Evolutionary conservation across 53 echinoderm and acorn worm species (phyloP), one percentile per base, ranked within the genome.

Genomic region (Patiria pectinifera): DNA sequence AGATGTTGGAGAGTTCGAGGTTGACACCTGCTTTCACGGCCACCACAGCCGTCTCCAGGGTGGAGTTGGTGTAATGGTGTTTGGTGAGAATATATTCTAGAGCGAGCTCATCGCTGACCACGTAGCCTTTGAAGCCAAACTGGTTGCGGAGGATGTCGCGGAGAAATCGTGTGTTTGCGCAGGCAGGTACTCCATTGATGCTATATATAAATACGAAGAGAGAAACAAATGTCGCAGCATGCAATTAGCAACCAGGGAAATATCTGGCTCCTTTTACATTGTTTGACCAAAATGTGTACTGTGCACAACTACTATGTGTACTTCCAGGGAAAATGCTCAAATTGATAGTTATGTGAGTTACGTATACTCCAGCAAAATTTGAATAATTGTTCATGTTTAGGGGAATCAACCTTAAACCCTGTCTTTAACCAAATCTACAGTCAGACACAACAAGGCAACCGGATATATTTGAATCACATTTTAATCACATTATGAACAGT

Each of bases 101-200:
- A 2, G 95, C 95, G 2, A 45, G 58, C 45, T 91, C 77, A 69
- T 95, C 95, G 72, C 93, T 95, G 66, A 93, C 74, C 23, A 95
- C 95, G 77, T 91, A 95, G 14, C 95, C 95, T 46, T 66, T 91
- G 89, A 95, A 95, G 16, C 93, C 93, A 89, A 93, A 95, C 62
- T 91, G 81, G 49, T 82, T 69, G 15, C 95, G 91, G 14, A 95
- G 78, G 77, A 93, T 95, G 84, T 84, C 92, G 46, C 81, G 91
- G 15, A 95, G 93, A 25, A 93, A 87, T 43, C 91, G 78, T 48
- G 79, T 87, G 79, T 92, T 93, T n/a, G 85, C 93, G 84, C 95
- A 95, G 75, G 95, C 93, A 8, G 95, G 95, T 4, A 95, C 78
- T 48, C 95, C 95, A 92, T 95, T 95, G 66, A 93, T 89, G 71